A percentile compares a stretch with the other conserved stretches of the same genome.
Evolutionary conservation across 2,797 vertebrate genomes (phyloP).

Genomic region (Sparus aurata): DNA sequence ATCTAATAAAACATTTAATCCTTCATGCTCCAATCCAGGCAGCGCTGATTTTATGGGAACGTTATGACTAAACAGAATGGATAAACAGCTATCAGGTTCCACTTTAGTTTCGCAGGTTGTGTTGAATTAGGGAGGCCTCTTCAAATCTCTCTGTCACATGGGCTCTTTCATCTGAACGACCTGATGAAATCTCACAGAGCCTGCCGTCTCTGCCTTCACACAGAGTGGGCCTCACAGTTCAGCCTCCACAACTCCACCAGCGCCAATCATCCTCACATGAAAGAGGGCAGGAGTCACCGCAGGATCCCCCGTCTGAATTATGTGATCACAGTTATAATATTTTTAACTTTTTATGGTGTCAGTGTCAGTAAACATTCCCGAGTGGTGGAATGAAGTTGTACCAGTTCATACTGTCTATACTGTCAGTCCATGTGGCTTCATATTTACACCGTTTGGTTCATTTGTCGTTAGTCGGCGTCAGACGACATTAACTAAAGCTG

Average conservation of each 20-base stretch:
- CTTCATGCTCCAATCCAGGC: not conserved
- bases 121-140: constrained; percentile 45
- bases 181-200: constrained; percentile 63
- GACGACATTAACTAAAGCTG: constrained; percentile 32
- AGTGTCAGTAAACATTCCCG: constrained; percentile 19
- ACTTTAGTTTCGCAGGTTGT: constrained; percentile 41
- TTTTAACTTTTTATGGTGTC: constrained; percentile 16
- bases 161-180: constrained; percentile 59
- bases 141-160: constrained; percentile 58
- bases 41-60: constrained; percentile 13
- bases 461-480: constrained; percentile 29
- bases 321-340: constrained; percentile 32
- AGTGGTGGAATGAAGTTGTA: not conserved
- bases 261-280: constrained; percentile 39
- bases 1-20: constrained; percentile 29
- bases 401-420: not conserved
- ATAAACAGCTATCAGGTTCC: constrained; percentile 33
- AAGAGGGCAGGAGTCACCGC: constrained; percentile 39
- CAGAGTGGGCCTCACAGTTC: constrained; percentile 37
- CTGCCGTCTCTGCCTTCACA: constrained; percentile 58
- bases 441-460: constrained; percentile 17
- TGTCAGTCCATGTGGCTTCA: constrained; percentile 9
- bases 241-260: constrained; percentile 19
- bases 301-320: constrained; percentile 22
- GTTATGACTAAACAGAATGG: constrained; percentile 29